Percentiles rank a stretch among this genome's conserved stretches.
phyloP scores from a whole-genome alignment of 2,113 vertebrate species.

The Eudyptes chrysolophus region DNA sequence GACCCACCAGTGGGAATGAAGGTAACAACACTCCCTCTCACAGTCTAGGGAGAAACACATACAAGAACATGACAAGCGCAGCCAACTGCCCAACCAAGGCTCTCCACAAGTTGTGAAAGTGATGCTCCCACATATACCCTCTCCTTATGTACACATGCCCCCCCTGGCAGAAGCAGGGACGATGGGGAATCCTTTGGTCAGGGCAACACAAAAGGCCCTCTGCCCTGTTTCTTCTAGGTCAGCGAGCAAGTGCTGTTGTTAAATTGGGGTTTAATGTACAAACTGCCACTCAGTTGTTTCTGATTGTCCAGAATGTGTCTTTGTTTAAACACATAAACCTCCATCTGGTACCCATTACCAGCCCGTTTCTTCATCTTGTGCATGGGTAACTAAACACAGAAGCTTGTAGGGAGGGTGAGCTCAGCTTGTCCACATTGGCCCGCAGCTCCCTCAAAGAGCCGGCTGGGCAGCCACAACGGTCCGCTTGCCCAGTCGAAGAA shows the following conservation, averaged over 20 bases:
- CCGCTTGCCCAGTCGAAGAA: not conserved
- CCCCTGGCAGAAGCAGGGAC: not conserved
- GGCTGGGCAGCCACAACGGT: not conserved
- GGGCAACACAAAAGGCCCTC: not conserved
- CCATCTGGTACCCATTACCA: constrained; percentile 4
- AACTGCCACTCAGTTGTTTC: not conserved
- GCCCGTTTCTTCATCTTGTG: not conserved
- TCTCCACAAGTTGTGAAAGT: not conserved
- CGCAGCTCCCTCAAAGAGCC: not conserved
- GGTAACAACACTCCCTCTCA: rapidly evolving
- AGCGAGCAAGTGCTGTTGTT: not conserved
- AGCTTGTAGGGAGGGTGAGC: not conserved
- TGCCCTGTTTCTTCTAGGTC: not conserved
- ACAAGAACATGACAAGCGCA: not conserved
- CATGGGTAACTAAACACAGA: constrained; percentile 11
- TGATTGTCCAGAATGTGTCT: constrained; percentile 27
- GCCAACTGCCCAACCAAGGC: not conserved
- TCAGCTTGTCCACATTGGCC: not conserved
- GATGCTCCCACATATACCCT: not conserved
- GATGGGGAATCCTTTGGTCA: not conserved
- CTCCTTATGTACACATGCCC: not conserved
- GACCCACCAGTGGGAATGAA: not conserved
- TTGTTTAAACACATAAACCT: constrained; percentile 39
- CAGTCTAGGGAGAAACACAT: not conserved
- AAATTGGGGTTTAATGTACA: not conserved